Evolutionary conservation across 2,113 vertebrate species (phyloP), one percentile per base, ranked within the genome.

Genomic region (Pseudopodoces humilis): DNA sequence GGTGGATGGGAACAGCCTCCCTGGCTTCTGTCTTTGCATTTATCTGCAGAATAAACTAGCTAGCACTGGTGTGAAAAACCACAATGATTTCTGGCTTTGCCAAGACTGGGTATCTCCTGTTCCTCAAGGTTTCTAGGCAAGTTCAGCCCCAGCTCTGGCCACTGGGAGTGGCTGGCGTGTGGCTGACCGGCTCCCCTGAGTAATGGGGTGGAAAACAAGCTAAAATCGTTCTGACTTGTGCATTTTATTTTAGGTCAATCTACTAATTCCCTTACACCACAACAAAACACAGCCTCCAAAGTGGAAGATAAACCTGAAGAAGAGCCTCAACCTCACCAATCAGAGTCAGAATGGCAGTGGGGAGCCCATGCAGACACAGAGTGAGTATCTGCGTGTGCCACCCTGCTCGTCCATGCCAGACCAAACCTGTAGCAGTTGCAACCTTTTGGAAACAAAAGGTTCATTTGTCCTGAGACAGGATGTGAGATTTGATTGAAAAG

Each of bases 191-290:
- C 30, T 88, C 8, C 18, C 8, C 22, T 43, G 55, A 30, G 68
- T 47, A 33, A 46, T 2, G 9, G 52, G 0, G 1, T 10, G 20
- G 55, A 58, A 79, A 88, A 39, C 1, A 21, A 75, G 72, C 85
- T 11, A 55, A 84, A 94, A 33, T 53, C 2, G 0, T 64, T 67
- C 93, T 64, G 77, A 85, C 69, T 69, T 33, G 30, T 17, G 3
- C 7, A 0, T n/a, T 23, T 25, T 47, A 67, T 70, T 53, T 28
- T 49, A 97, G 97, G 96, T 97, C 86, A 97, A 96, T 83, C 72
- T 96, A 7, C 76, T 98, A 85, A 85, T 92, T 31, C 96, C 97
- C 8, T 55, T 83, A 28, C 97, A 97, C 47, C 47, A 94, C 85
- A 96, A 44, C 49, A 92, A 86, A 63, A 95, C 92, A 0, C 94